phyloP scores from a whole-genome alignment of 2,888 invertebrate species.

The Tanytarsus gracilentus region DNA sequence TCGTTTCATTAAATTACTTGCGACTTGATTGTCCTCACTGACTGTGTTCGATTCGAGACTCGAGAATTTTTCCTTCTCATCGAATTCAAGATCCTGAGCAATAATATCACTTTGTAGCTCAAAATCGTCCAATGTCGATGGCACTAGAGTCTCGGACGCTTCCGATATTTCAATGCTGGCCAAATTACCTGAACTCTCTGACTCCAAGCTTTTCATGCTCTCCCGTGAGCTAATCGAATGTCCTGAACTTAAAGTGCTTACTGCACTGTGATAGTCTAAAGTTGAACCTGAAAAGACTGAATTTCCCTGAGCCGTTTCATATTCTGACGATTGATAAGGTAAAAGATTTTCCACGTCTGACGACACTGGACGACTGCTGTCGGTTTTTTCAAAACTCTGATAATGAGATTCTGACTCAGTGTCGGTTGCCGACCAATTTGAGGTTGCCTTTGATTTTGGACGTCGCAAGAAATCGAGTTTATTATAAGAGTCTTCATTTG shows the following conservation, averaged over 20 bases:
- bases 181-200: constrained; percentile 79
- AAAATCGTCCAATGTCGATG: constrained; percentile 70
- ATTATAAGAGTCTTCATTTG: constrained; percentile 31
- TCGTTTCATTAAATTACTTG: constrained; percentile 70
- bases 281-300: constrained; percentile 69
- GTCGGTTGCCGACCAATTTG: constrained; percentile 67
- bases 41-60: constrained; percentile 48
- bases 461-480: constrained; percentile 36
- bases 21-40: constrained; percentile 51
- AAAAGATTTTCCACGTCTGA: constrained; percentile 77
- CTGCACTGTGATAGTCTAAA: constrained; percentile 72
- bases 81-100: constrained; percentile 31
- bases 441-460: constrained; percentile 42
- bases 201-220: constrained; percentile 82
- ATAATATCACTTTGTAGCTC: constrained; percentile 47
- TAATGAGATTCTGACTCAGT: constrained; percentile 81
- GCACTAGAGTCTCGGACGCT: constrained; percentile 84
- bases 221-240: constrained; percentile 64
- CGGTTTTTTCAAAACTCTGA: constrained; percentile 75
- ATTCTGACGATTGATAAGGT: constrained; percentile 72
- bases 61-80: constrained; percentile 32
- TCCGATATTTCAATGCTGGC: constrained; percentile 87
- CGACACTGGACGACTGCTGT: constrained; percentile 68
- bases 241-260: constrained; percentile 58
- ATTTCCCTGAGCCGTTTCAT: constrained; percentile 74